Conservation (phyloP, 2,113 vertebrate genomes). For the Gracilinanus agilis region DNA sequence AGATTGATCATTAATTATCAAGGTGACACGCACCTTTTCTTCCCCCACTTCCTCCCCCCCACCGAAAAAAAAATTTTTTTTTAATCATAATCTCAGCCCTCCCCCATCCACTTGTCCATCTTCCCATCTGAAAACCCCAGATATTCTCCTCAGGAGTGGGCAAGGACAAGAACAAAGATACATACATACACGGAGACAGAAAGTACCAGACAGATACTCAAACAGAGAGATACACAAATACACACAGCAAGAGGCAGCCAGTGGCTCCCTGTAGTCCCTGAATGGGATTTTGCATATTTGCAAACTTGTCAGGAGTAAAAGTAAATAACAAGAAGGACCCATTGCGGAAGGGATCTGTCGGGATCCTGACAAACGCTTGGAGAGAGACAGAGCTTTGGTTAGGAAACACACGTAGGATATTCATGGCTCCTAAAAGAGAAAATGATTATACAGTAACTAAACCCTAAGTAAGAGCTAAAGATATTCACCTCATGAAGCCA, state of each 20-base stretch:
- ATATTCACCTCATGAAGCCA: slow-evolving; percentile 89
- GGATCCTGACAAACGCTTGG: slow-evolving; percentile 75
- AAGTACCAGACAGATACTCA: slow-evolving; percentile 34
- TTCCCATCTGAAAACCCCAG: slow-evolving; percentile 47
- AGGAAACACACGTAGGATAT: slow-evolving; percentile 75
- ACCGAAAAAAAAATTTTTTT: slow-evolving; percentile 21
- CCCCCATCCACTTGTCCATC: not conserved
- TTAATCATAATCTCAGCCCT: slow-evolving; percentile 51
- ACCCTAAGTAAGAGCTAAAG: slow-evolving; percentile 86
- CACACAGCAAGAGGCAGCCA: slow-evolving; percentile 52
- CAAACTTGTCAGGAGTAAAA: slow-evolving; percentile 72
- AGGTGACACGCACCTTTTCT: slow-evolving; percentile 41
- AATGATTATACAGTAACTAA: slow-evolving; percentile 83
- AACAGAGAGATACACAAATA: slow-evolving; percentile 67
- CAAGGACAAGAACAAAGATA: slow-evolving; percentile 75
- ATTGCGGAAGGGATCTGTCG: slow-evolving; percentile 68
- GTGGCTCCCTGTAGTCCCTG: slow-evolving; percentile 52
- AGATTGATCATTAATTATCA: slow-evolving; percentile 70
- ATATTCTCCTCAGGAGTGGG: slow-evolving; percentile 73
- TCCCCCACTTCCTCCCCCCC: not conserved
- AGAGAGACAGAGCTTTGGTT: slow-evolving; percentile 69
- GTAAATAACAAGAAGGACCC: slow-evolving; percentile 78
- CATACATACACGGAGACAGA: slow-evolving; percentile 66
- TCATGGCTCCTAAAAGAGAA: slow-evolving; percentile 84
- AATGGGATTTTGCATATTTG: slow-evolving; percentile 68